Evolutionary conservation across 2,113 vertebrate species (phyloP), one percentile per base, ranked within the genome.

Genomic region (Columbina picui): DNA sequence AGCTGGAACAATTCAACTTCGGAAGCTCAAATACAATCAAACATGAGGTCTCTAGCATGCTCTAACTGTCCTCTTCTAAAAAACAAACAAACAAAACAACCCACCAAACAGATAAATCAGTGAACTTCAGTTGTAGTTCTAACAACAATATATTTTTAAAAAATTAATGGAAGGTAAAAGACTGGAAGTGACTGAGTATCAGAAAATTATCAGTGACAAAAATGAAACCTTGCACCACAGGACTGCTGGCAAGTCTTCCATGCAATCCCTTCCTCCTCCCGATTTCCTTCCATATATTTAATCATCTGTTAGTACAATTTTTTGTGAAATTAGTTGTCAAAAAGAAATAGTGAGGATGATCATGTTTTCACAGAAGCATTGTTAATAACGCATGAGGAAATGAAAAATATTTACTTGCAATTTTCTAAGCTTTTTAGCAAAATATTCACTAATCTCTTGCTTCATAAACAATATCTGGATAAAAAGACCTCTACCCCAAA

Each of bases 381-480:
- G 61, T 87, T 96, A 94, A 94, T 90, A 96, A 90, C 71, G 49
- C 36, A 94, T 60, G 25, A 90, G 57, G 59, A 95, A 95, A 85
- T 80, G n/a, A 92, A 93, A 94, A 96, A 91, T 85, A 96, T 75
- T 96, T 87, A 91, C 87, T 60, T 79, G 92, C 61, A 39, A 79
- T 93, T 91, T 94, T 91, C 69, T 93, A 69, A 84, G 78, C 78
- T 93, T 89, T 93, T 93, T 71, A 89, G 70, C 49, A 93, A 93
- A 94, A 93, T 87, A 89, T 56, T 84, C 63, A 34, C 61, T 94
- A 53, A 82, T 59, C 52, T 87, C 69, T 52, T 87, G 43, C 75
- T 93, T 94, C 86, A 85, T 68, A 91, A n/a, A 69, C 27, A 74
- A 6, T 64, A 93, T 45, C 47, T 74, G 39, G 12, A 29, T 78